Conservation (phyloP, 1,140 invertebrate species). For the Cephus cinctus region DNA sequence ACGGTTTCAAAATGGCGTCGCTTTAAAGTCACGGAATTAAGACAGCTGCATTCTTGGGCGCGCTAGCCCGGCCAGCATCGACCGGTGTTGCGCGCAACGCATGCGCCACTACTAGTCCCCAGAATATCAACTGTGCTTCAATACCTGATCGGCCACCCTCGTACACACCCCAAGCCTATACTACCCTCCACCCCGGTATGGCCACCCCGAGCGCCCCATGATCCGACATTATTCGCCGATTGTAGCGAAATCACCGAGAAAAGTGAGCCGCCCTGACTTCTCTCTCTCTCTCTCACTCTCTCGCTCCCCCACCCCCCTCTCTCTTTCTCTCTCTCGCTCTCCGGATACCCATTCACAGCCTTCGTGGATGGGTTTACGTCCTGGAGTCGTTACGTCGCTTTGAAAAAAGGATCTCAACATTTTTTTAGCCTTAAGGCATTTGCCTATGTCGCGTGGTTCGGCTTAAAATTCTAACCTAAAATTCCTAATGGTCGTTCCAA, state of each 20-base stretch:
- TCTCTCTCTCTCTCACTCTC: too few species aligned
- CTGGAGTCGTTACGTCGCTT: too few species aligned
- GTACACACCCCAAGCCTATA: background rate
- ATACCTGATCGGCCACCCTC: conserved; percentile 41
- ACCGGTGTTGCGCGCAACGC: conserved; percentile 47
- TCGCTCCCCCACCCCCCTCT: too few species aligned
- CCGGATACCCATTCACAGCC: conserved; percentile 2
- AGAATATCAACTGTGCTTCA: conserved; percentile 43
- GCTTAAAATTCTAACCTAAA: too few species aligned
- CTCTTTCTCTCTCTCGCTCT: too few species aligned
- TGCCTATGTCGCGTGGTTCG: too few species aligned
- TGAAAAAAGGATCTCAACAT: too few species aligned
- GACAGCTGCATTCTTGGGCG: conserved; percentile 11
- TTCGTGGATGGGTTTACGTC: too few species aligned
- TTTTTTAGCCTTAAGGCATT: too few species aligned
- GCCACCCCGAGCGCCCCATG: conserved; percentile 8
- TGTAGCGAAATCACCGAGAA: conserved; percentile 20
- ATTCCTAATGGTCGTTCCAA: too few species aligned
- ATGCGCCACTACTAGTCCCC: conserved; percentile 37
- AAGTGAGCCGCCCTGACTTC: background rate
- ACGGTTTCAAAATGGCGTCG: conserved; percentile 22
- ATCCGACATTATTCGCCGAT: conserved; percentile 29
- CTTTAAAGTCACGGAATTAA: conserved; percentile 33
- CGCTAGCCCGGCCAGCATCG: conserved; percentile 49
- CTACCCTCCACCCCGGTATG: background rate